These are phyloP conservation scores for Triplophysa tibetana DNA, from an alignment of 2,113 vertebrate species.

Conservation along the genomic window DNA sequence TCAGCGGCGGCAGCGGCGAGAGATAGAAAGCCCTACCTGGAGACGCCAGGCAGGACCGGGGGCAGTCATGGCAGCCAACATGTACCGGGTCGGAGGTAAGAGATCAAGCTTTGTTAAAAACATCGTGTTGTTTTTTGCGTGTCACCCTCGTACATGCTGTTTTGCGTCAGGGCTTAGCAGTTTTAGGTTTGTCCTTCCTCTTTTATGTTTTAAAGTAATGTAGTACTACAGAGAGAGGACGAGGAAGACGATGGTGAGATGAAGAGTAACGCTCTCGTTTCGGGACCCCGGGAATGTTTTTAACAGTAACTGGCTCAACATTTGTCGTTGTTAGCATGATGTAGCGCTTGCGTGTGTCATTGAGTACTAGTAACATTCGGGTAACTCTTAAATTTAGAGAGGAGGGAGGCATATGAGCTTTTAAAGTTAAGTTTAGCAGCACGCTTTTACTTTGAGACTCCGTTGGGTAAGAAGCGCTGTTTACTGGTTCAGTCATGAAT, in stretches of 20 bases:
- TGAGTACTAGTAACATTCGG: constrained; percentile 40
- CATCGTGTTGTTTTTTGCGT: constrained; percentile 19
- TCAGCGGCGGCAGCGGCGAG: constrained; percentile 72
- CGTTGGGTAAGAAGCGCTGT: not conserved
- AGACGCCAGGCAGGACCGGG: constrained; percentile 76
- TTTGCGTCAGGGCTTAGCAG: constrained; percentile 55
- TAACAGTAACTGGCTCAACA: constrained; percentile 11
- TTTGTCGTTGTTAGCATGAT: constrained; percentile 28
- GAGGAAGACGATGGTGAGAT: constrained; percentile 64
- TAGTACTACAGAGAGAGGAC: constrained; percentile 63
- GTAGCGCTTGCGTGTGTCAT: constrained; percentile 29
- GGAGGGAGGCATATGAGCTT: constrained; percentile 32
- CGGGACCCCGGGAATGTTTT: constrained; percentile 46
- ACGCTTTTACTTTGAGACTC: constrained; percentile 17
- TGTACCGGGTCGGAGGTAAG: constrained; percentile 87
- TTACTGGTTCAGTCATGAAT: constrained; percentile 14
- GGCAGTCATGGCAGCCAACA: constrained; percentile 84
- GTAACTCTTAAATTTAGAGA: constrained; percentile 3
- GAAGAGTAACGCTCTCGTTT: constrained; percentile 67
- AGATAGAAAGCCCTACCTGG: constrained; percentile 74
- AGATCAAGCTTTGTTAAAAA: constrained; percentile 47
- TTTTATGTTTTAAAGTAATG: constrained; percentile 69
- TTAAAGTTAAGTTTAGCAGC: constrained; percentile 62
- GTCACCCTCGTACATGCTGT: constrained; percentile 54
- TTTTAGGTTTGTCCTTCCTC: constrained; percentile 65